Base-by-base conservation (phyloP, 1,140 invertebrate species). In the Artemia franciscana region DNA sequence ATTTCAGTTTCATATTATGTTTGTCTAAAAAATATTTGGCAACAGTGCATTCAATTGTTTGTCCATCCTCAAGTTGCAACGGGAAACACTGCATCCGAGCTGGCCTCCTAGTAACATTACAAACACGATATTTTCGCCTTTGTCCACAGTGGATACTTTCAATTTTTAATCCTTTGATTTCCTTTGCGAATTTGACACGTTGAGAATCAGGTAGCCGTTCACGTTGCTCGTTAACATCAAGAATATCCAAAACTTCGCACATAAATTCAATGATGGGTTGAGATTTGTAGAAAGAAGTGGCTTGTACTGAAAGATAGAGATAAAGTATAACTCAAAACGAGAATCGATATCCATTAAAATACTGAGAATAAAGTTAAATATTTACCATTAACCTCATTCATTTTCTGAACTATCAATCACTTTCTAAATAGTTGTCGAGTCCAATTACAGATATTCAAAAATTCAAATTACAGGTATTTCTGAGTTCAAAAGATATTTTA, bases 41-140 rank as follows among this genome's bases (percentile, higher is more conserved):
- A 66, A 99, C 96, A 67, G 96, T 99, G 77, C 95, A 99, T 75
- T 99, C 96, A 23, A 99, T 93, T 64, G 95, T 98, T 76, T 98
- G 94, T 58, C 95, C 95, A 76, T 95, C 95, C 71, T 99, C 95
- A 66, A 99, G 74, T 77, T 98, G 95, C 60, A 99, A 79, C n/a
- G 96, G 95, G 77, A 99, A 99, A 86, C 91, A 95, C 80, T 98
- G 95, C 83, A 97, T 96, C 76, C 98, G 94, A 64, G 95, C 93
- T 62, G 95, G 94, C 72, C 94, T 81, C 59, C 94, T 79, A 2
- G 96, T 99, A 2, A 99, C 95, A 77, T 99, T 99, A 74, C 95
- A 98, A 7, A 99, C 90, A 73, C 93, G 80, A 73, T 99, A 99
- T 76, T 99, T 99, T 67, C 96, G 79, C 70, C 91, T 83, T 60